Base-by-base conservation (phyloP, 2,888 invertebrate genomes). In the Arrhopalites spinosus region DNA sequence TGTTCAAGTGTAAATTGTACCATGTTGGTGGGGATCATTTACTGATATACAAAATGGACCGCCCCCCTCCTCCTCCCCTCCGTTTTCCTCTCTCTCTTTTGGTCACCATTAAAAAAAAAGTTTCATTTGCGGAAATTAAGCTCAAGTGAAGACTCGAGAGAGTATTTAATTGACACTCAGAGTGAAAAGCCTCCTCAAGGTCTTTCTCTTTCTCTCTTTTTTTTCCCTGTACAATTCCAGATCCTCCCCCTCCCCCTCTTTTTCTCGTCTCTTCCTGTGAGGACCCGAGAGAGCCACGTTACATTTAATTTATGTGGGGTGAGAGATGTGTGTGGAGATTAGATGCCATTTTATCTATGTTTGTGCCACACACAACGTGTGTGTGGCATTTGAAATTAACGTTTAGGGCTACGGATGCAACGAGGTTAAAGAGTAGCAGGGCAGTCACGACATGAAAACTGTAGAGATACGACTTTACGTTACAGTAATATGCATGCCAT, bases 141-240 rank as follows among this genome's bases (percentile, higher is more conserved):
- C 56, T 70, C 56, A n/a, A 69, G 36, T 30, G 56, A 70, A 29
- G 56, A 53, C 20, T 50, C 20, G 3, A 59, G 70, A 53, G 30
- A 70, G 70, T 56, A 56, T 70, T 70, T 70, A 70, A 70, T 70
- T 70, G 70, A 70, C 56, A 70, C 70, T 70, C 29, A 70, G 17
- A 30, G 30, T 70, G 25, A 17, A 53, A 56, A 56, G 70, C 30
- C 56, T 56, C 20, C 29, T 50, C 30, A 70, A 56, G 70, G 69
- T 45, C 45, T 36, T 66, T 27, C 45, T 69, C 29, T 36, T 17
- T 30, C 64, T 64, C 36, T 20, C 20, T 59, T 59, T n/a, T n/a
- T n/a, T n/a, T n/a, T n/a, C n/a, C n/a, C n/a, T n/a, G n/a, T n/a
- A n/a, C n/a, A n/a, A n/a, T n/a, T 59, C 59, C 2, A 59, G 23